Conservation (phyloP, 2,797 vertebrate species). For the Catostomus latipinnis region DNA sequence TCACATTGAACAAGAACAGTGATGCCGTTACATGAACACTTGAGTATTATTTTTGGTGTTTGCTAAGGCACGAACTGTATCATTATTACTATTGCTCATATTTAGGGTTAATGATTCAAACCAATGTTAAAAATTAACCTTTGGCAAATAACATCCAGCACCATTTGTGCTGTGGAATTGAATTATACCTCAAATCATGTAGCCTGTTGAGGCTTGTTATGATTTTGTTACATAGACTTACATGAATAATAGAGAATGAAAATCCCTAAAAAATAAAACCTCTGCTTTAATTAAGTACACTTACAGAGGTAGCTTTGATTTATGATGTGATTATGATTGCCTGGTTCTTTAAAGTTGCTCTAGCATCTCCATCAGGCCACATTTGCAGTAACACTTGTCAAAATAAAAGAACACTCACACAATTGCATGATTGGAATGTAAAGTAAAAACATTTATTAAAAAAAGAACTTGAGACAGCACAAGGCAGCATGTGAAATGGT, state of each 20-base stretch:
- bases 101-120: background rate
- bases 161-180: too few species aligned
- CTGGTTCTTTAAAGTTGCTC: background rate
- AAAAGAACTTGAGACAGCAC: constrained; percentile 40
- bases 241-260: too few species aligned
- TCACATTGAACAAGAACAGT: background rate
- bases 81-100: too few species aligned
- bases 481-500: constrained; percentile 48
- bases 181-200: too few species aligned
- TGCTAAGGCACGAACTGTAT: background rate
- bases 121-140: too few species aligned
- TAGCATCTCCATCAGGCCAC: constrained; percentile 15
- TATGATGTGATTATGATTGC: too few species aligned
- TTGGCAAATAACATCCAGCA: too few species aligned
- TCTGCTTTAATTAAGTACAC: too few species aligned
- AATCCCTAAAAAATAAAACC: too few species aligned
- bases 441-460: constrained; percentile 54
- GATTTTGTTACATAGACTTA: too few species aligned
- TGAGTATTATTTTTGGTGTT: background rate
- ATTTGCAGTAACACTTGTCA: background rate
- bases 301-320: too few species aligned
- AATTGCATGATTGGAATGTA: constrained; percentile 15
- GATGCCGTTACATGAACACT: background rate
- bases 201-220: too few species aligned
- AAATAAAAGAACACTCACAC: background rate